Base-by-base conservation (phyloP, 2,797 vertebrate genomes). In the Coregonus suidteri region DNA sequence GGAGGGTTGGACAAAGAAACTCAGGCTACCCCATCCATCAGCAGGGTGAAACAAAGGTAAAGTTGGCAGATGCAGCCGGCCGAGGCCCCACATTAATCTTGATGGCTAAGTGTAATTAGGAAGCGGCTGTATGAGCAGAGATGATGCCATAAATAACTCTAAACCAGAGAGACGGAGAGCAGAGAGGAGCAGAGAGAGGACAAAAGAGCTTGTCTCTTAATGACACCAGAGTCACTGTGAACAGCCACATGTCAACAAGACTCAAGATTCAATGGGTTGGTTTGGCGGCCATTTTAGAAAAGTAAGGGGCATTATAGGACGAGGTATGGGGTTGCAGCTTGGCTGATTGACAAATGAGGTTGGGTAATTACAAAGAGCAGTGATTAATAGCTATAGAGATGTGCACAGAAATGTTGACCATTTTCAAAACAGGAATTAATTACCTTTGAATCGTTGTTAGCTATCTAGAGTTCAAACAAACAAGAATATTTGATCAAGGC, bases 21-120 rank as follows among this genome's bases (percentile, higher is more conserved):
- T 25, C 6, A 62, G 86, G 84, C 86, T 71, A 47, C 41, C 6
- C 73, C 77, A 89, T 90, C 80, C 85, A 88, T 85, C 86, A 90
- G 64, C 62, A 52, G 80, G 81, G 75, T 76, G 85, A 90, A 85
- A 89, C 75, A 86, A 88, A 87, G 70, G 81, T 84, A 91, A 87
- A 80, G 80, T 77, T 81, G 78, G 84, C 79, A 91, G 90, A 90
- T 77, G 80, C 73, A 13, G 71, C 64, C 78, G 76, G 52, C 76
- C 41, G 76, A 80, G 54, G 79, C 81, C 78, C 83, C 84, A 53
- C 85, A 90, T 93, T 91, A 90, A 89, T 91, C 88, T 89, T 85
- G 87, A 91, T 81, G 87, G 79, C 51, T 65, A 41, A 47, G 69
- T 82, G 75, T 86, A 93, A 91, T 92, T 92, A 93, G 82, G 80